Percentiles rank a stretch among this genome's conserved stretches.
These are phyloP conservation scores for Chironomus striatipennis DNA, from an alignment of 1,140 invertebrate genomes.

Conservation along the genomic window DNA sequence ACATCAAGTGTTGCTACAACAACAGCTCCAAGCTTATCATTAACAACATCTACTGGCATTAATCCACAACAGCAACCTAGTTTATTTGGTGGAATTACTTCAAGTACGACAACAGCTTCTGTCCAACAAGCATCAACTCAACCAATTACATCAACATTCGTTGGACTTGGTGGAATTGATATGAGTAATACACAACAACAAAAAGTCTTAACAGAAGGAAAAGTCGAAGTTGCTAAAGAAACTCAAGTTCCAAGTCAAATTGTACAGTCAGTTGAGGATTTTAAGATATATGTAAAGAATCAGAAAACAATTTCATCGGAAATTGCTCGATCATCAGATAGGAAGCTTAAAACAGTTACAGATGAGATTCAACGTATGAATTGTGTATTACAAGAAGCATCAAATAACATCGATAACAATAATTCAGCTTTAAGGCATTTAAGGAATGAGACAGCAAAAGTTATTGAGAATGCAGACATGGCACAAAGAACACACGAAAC, in stretches of 20 bases:
- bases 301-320: constrained; percentile 75
- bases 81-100: background rate
- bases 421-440: constrained; percentile 57
- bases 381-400: constrained; percentile 42
- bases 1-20: constrained; percentile 27
- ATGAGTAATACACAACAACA: constrained; percentile 47
- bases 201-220: constrained; percentile 42
- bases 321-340: constrained; percentile 51
- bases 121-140: constrained; percentile 33
- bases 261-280: constrained; percentile 45
- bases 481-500: constrained; percentile 70
- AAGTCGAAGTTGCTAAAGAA: constrained; percentile 54
- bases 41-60: constrained; percentile 28
- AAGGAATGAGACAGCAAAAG: constrained; percentile 62
- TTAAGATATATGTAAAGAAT: constrained; percentile 72
- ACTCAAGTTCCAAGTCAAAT: constrained; percentile 66
- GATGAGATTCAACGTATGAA: constrained; percentile 36
- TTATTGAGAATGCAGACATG: constrained; percentile 66
- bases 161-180: constrained; percentile 56
- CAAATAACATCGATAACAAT: constrained; percentile 52
- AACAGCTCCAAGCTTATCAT: constrained; percentile 30
- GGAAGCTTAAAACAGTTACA: constrained; percentile 35
- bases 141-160: constrained; percentile 31
- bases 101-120: constrained; percentile 27
- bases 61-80: constrained; percentile 25